Evolutionary conservation across 1,140 invertebrate species (phyloP).

Genomic region (Bombus picipes): DNA sequence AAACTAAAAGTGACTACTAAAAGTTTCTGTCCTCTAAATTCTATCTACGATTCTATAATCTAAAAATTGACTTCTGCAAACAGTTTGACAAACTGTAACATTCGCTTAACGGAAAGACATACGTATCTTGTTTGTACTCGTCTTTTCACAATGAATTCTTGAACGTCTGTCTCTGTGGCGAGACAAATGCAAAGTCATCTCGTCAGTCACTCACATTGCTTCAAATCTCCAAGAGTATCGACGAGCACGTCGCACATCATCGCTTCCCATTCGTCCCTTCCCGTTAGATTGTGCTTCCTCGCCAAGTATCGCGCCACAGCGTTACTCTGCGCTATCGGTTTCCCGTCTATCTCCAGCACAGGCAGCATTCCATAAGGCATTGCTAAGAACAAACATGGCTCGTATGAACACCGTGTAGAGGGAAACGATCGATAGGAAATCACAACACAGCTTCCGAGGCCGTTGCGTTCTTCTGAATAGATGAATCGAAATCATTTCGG

Average conservation of each 20-base stretch:
- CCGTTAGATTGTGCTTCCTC: slow-evolving; percentile 84
- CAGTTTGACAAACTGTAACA: not conserved
- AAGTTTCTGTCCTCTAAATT: no score
- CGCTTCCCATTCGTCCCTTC: slow-evolving; percentile 85
- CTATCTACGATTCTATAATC: no score
- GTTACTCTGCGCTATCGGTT: slow-evolving; percentile 85
- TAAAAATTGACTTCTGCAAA: no score
- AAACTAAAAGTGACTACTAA: no score
- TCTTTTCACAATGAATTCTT: not conserved
- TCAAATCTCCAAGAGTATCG: slow-evolving; percentile 84
- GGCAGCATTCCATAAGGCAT: slow-evolving; percentile 87
- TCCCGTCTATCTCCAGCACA: slow-evolving; percentile 87
- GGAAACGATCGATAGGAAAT: slow-evolving; percentile 25
- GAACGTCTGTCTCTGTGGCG: not conserved
- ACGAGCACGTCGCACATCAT: slow-evolving; percentile 85
- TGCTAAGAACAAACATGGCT: slow-evolving; percentile 69
- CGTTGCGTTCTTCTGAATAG: slow-evolving; percentile 10
- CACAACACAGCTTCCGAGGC: not conserved
- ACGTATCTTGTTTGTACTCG: not conserved
- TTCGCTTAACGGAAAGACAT: not conserved
- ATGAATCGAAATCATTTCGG: not conserved
- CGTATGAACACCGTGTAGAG: not conserved
- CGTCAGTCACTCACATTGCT: slow-evolving; percentile 78
- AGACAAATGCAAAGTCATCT: not conserved
- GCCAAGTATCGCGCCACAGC: slow-evolving; percentile 87